Base-by-base conservation (phyloP, 2,888 invertebrate species). In the Dioctria linearis region DNA sequence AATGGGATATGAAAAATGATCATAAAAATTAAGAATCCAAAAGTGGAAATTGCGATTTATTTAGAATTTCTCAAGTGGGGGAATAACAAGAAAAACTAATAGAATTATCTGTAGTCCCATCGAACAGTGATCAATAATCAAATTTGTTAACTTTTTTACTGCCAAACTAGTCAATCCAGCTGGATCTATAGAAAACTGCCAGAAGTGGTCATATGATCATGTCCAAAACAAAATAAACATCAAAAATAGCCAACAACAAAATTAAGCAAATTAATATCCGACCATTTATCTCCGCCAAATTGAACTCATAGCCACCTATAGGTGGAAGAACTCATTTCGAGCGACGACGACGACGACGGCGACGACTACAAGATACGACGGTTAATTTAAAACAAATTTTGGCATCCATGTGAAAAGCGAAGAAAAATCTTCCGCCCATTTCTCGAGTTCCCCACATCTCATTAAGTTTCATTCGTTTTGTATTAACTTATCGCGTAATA, bases 351-450 rank as follows among this genome's bases (percentile, higher is more conserved):
- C 25, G 2, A 25, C 25, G 25, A 25, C 25, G 25, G 25, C 25
- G 25, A 25, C 25, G 25, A 25, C 25, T 25, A 25, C 25, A 25
- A 25, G 2, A 25, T 2, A 2, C 3, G 54, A 54, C 11, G 54
- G 54, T 54, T 54, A 54, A 54, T 54, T 54, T 54, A 54, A 54
- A 54, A 54, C n/a, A n/a, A 54, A 54, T 11, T 61, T 37, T 61
- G 61, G 61, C 37, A 8, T 61, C 25, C 61, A 61, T 37, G 25
- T 11, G 11, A 61, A 61, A 25, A 8, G 25, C 25, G 61, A 61
- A 37, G 25, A 61, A 61, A 61, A 61, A 61, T 39, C 61, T 25
- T 61, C 61, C 61, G 61, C 61, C 61, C 61, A 61, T 61, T 61
- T 61, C 61, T 61, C 61, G 39, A 39, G 61, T 61, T 61, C 61